Evolutionary conservation across 2,113 vertebrate genomes (phyloP).

Genomic region (Pogonocichla stellata): DNA sequence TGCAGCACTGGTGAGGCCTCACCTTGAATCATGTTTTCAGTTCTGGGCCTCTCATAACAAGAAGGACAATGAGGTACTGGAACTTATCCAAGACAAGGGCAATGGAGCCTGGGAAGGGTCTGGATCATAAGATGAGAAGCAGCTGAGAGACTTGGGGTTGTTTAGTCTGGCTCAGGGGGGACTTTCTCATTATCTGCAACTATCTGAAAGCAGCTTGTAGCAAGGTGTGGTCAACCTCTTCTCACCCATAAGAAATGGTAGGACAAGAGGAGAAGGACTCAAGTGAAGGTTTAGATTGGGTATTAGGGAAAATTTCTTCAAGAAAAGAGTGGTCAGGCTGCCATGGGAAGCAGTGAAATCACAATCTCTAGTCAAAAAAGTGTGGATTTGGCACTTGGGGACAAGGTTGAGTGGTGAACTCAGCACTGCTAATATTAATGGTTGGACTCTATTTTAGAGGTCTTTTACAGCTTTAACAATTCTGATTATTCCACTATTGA

Average conservation of each 20-base stretch:
- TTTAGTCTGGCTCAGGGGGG: neutral
- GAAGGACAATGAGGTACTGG: neutral
- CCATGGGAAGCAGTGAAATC: neutral
- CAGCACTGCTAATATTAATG: neutral
- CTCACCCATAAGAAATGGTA: neutral
- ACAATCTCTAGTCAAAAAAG: neutral
- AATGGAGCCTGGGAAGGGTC: accelerated
- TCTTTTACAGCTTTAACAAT: neutral
- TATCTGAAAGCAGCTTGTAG: neutral
- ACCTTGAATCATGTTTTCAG: neutral
- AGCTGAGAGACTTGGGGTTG: neutral
- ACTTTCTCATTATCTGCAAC: neutral
- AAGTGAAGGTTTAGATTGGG: neutral
- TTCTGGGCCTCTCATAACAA: neutral
- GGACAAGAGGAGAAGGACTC: neutral
- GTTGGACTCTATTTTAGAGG: neutral
- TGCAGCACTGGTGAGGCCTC: neutral
- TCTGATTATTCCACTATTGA: neutral
- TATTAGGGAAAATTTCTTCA: neutral
- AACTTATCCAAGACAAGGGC: neutral
- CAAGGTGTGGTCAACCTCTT: neutral
- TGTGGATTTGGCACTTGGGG: neutral
- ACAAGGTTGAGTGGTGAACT: neutral
- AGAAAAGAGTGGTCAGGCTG: neutral
- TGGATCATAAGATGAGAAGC: neutral